Evolutionary conservation across 2,888 invertebrate species (phyloP).

Genomic region (Limnephilus marmoratus): DNA sequence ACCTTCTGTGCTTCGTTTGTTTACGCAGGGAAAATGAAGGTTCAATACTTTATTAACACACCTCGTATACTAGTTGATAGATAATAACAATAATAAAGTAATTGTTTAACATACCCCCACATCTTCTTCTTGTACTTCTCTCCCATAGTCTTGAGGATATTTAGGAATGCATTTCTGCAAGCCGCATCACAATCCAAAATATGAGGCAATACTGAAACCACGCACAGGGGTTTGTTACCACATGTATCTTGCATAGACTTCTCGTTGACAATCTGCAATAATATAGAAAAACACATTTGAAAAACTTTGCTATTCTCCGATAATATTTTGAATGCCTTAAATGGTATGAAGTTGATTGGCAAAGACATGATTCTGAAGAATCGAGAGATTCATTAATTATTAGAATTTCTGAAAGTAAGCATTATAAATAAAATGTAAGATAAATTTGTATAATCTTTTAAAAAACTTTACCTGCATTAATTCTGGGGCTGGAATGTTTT

Average conservation of each 20-base stretch:
- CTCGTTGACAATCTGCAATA: conserved; percentile 75
- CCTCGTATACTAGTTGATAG: neutral
- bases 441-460: neutral
- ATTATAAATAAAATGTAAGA: too few relatives aligned
- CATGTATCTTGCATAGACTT: conserved; percentile 85
- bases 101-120: conserved; percentile 86
- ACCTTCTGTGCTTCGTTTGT: too few relatives aligned
- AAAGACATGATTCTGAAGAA: neutral
- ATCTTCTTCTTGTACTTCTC: conserved; percentile 95
- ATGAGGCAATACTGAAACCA: conserved; percentile 94
- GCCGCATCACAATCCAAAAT: conserved; percentile 96
- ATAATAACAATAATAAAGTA: neutral
- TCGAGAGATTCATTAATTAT: neutral
- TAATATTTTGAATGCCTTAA: neutral
- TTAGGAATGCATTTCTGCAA: conserved; percentile 92
- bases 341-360: neutral
- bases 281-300: neutral
- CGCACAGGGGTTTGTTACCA: conserved; percentile 91
- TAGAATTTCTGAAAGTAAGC: neutral
- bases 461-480: conserved; percentile 81
- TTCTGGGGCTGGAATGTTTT: conserved; percentile 94
- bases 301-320: neutral
- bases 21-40: too few relatives aligned
- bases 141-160: conserved; percentile 84
- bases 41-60: too few relatives aligned